Conservation (phyloP, 2,888 invertebrate species). For the Drosophila affinis region DNA sequence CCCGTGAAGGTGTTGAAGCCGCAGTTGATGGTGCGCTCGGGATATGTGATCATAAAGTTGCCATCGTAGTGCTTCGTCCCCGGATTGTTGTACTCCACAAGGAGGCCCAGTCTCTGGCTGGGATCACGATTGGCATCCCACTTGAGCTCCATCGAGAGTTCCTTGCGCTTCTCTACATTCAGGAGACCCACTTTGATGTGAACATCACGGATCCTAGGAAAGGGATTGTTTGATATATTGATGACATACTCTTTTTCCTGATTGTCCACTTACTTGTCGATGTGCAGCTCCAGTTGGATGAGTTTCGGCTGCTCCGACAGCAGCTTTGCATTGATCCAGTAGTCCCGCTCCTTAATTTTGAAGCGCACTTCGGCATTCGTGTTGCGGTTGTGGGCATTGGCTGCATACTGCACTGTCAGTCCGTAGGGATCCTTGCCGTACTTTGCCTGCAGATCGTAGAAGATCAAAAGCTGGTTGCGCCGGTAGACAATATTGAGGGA, state of each 20-base stretch:
- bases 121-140: conserved; percentile 95
- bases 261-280: conserved; percentile 88
- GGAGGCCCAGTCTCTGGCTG: conserved; percentile 85
- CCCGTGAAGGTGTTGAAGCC: conserved; percentile 86
- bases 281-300: conserved; percentile 89
- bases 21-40: conserved; percentile 89
- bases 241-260: background rate
- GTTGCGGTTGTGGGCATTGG: conserved; percentile 86
- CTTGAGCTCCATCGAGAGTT: conserved; percentile 89
- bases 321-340: conserved; percentile 87
- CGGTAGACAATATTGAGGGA: conserved; percentile 87
- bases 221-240: background rate
- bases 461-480: conserved; percentile 88
- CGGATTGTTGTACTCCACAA: conserved; percentile 87
- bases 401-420: conserved; percentile 87
- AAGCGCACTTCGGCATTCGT: conserved; percentile 86
- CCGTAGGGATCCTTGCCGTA: conserved; percentile 88
- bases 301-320: conserved; percentile 88
- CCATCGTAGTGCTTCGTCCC: conserved; percentile 87
- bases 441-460: conserved; percentile 87
- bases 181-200: conserved; percentile 88
- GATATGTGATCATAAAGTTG: conserved; percentile 88
- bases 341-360: conserved; percentile 88
- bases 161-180: conserved; percentile 86
- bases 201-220: conserved; percentile 88